Base-by-base conservation (phyloP, 2,113 vertebrate genomes). In the Gnathonemus echidnorhynchus region DNA sequence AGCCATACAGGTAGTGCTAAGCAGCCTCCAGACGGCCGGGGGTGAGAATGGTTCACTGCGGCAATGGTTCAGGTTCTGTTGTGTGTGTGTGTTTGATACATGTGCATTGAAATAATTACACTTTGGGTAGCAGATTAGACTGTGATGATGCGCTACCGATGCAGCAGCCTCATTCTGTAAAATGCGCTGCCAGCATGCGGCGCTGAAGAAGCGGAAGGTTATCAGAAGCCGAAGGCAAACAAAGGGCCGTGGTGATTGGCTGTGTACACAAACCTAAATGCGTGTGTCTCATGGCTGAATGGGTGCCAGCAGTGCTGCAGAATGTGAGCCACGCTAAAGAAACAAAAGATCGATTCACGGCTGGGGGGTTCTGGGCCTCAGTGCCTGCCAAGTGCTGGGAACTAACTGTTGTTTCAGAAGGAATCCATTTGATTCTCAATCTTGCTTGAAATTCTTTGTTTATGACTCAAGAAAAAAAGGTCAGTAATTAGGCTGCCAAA, bases 381-480 rank as follows among this genome's bases (percentile, higher is more conserved):
- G 85, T 70, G 39, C 66, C 90, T 88, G 84, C 84, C 88, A 91
- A 89, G 84, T 35, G 86, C 86, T 7, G 50, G 84, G 86, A 87
- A 27, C 31, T 53, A 87, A 87, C 90, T 92, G 91, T 89, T 90
- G 91, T 90, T 92, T 90, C 66, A 90, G 90, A 66, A 89, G 39
- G 89, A 50, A 35, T 90, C 31, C 45, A 39, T 89, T 53, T 90
- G 88, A 88, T 91, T 92, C 90, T 91, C 50, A 88, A 91, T 90
- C 89, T 52, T 91, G 74, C 87, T 83, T 89, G 58, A 90, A 90
- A 91, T 89, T 90, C 91, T 89, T 89, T 86, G 88, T 89, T 88
- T 89, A 86, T 92, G 93, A 92, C 91, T 92, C 92, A 92, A 90
- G 83, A 92, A 90, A 84, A 93, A 92, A 92, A 90, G 83, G 88